Evolutionary conservation across 2,797 vertebrate genomes (phyloP).

Genomic region (Toxotes lorentzi): DNA sequence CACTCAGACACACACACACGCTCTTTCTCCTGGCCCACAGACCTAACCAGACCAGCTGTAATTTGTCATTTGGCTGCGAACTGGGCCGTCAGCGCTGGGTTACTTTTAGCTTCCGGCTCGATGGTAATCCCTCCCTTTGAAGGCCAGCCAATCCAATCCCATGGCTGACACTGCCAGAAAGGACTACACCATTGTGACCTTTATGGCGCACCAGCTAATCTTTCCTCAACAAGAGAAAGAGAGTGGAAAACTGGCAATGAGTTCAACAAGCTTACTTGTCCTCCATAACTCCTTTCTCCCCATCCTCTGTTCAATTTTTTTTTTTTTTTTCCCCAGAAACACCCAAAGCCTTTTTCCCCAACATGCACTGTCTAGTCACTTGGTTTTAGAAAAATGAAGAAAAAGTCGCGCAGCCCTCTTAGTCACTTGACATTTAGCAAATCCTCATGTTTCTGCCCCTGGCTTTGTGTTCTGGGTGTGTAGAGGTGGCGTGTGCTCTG

Average conservation of each 20-base stretch:
- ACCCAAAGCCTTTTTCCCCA: constrained; percentile 34
- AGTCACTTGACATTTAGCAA: constrained; percentile 76
- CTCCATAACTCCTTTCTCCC: constrained; percentile 35
- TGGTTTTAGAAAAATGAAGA: constrained; percentile 41
- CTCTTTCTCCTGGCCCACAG: constrained; percentile 37
- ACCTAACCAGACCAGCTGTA: constrained; percentile 69
- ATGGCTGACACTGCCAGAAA: constrained; percentile 64
- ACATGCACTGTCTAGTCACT: constrained; percentile 38
- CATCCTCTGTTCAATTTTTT: constrained; percentile 30
- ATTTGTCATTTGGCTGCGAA: constrained; percentile 75
- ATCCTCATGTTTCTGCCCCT: constrained; percentile 69
- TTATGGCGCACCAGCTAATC: constrained; percentile 71
- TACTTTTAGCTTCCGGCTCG: constrained; percentile 72
- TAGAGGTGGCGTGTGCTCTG: constrained; percentile 35
- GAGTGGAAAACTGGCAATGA: constrained; percentile 52
- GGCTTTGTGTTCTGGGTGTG: constrained; percentile 50
- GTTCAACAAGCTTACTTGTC: constrained; percentile 67
- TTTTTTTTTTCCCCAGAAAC: constrained; percentile 23
- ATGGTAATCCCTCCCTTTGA: constrained; percentile 79
- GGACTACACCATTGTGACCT: constrained; percentile 73
- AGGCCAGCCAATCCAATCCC: constrained; percentile 74
- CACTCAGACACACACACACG: constrained; percentile 16
- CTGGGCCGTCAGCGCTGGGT: constrained; percentile 63
- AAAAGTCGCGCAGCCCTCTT: constrained; percentile 55
- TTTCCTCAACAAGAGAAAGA: constrained; percentile 50